These are phyloP conservation scores for Erebia ligea DNA, from an alignment of 2,888 invertebrate species.

Conservation along the genomic window DNA sequence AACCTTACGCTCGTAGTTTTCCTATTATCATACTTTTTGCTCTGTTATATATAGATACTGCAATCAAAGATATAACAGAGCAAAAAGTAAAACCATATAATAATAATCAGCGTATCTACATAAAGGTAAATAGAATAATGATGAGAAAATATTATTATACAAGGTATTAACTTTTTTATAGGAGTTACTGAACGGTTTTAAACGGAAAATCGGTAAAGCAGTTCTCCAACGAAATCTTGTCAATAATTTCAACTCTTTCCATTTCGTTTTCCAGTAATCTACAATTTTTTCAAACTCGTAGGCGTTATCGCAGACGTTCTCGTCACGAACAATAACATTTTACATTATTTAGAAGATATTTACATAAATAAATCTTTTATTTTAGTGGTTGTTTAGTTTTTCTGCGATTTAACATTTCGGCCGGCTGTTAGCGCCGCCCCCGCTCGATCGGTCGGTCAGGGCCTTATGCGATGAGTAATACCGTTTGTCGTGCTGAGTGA, in stretches of 20 bases:
- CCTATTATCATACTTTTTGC: no score
- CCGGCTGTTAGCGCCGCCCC: slow-evolving; percentile 52
- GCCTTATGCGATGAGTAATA: slow-evolving; percentile 71
- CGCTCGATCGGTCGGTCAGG: slow-evolving; percentile 52
- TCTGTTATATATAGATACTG: no score
- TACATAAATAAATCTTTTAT: slow-evolving; percentile 12
- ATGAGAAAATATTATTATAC: no score
- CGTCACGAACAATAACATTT: slow-evolving; percentile 6
- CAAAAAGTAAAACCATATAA: no score
- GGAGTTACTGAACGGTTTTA: not conserved
- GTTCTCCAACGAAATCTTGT: slow-evolving; percentile 45
- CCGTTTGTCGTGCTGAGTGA: slow-evolving; percentile 75
- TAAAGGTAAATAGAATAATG: no score
- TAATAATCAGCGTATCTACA: no score
- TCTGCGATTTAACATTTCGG: slow-evolving; percentile 32
- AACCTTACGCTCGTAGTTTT: no score
- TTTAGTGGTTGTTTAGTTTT: slow-evolving; percentile 17
- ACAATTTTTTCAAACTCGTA: slow-evolving; percentile 30
- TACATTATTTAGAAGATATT: slow-evolving; percentile 12
- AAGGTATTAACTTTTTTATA: no score
- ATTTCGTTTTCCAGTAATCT: slow-evolving; percentile 23
- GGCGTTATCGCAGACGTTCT: slow-evolving; percentile 8
- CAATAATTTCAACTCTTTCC: slow-evolving; percentile 60
- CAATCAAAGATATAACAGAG: no score
- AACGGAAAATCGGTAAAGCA: slow-evolving; percentile 63